Percentiles rank a stretch among this genome's conserved stretches.
These are phyloP conservation scores for Lithodes maja DNA, from an alignment of 2,888 invertebrate genomes.

Conservation along the genomic window DNA sequence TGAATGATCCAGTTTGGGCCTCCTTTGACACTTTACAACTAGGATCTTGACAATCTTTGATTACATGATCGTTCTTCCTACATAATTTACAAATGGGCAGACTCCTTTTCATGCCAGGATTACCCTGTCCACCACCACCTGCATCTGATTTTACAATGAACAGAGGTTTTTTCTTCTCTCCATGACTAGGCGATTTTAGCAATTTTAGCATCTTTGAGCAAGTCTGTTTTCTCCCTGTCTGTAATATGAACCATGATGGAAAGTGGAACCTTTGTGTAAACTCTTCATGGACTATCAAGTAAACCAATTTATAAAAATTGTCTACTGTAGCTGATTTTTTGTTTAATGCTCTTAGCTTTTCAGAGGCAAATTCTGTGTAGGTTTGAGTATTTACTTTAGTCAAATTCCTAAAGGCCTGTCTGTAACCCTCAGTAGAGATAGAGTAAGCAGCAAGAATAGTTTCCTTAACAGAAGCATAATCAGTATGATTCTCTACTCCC, in stretches of 20 bases:
- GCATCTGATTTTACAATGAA: slow-evolving; percentile 18
- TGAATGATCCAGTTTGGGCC: not conserved
- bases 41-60: slow-evolving; percentile 28
- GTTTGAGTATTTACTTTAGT: not conserved
- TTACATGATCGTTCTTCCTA: slow-evolving; percentile 13
- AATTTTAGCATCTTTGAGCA: slow-evolving; percentile 21
- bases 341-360: slow-evolving; percentile 2
- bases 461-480: not conserved
- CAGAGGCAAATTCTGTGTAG: slow-evolving; percentile 24
- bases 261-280: slow-evolving; percentile 21
- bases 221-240: slow-evolving; percentile 21
- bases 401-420: slow-evolving; percentile 2
- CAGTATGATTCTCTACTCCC: not conserved
- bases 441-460: slow-evolving; percentile 3
- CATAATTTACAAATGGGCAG: not conserved
- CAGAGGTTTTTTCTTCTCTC: not conserved
- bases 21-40: slow-evolving; percentile 17
- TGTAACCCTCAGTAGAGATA: slow-evolving; percentile 26
- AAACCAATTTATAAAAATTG: slow-evolving; percentile 22
- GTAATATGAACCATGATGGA: slow-evolving; percentile 29
- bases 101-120: not conserved
- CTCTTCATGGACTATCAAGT: slow-evolving; percentile 20
- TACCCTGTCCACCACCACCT: slow-evolving; percentile 7
- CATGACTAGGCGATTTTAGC: slow-evolving; percentile 2
- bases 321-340: not conserved